These are phyloP conservation scores for Magallana gigas DNA, from an alignment of 1,140 invertebrate genomes.

Conservation along the genomic window DNA sequence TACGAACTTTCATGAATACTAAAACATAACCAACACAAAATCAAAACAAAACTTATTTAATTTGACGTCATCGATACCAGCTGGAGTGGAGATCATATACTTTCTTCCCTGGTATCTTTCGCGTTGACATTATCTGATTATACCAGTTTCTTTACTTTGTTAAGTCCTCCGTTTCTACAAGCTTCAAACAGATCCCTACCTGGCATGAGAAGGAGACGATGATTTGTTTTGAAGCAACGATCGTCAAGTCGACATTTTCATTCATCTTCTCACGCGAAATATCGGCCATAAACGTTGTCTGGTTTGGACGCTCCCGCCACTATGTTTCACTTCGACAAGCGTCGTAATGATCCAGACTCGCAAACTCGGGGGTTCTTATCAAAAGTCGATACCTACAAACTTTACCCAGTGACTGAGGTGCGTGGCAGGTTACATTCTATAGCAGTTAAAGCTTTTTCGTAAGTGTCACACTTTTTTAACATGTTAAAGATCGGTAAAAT, in stretches of 20 bases:
- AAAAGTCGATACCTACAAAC: neutral
- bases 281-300: conserved; percentile 30
- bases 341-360: neutral
- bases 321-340: neutral
- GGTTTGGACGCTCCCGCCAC: neutral
- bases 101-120: conserved; percentile 95
- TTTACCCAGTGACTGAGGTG: too few relatives aligned
- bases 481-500: too few relatives aligned
- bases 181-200: conserved; percentile 93
- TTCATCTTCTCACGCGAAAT: conserved; percentile 46
- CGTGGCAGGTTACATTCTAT: too few relatives aligned
- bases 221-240: conserved; percentile 70
- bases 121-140: conserved; percentile 95
- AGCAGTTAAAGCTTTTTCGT: too few relatives aligned
- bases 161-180: conserved; percentile 95
- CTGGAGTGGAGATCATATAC: conserved; percentile 92
- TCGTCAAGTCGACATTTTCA: conserved; percentile 78
- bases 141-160: conserved; percentile 92
- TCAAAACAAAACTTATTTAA: neutral
- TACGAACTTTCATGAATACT: neutral
- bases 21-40: neutral
- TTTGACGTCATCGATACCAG: conserved; percentile 84
- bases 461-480: too few relatives aligned
- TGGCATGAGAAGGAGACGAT: conserved; percentile 68
- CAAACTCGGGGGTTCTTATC: neutral